A percentile compares a stretch with the other conserved stretches of the same genome.
These are phyloP conservation scores for Chunga burmeisteri DNA, from an alignment of 2,113 vertebrate species.

Conservation along the genomic window DNA sequence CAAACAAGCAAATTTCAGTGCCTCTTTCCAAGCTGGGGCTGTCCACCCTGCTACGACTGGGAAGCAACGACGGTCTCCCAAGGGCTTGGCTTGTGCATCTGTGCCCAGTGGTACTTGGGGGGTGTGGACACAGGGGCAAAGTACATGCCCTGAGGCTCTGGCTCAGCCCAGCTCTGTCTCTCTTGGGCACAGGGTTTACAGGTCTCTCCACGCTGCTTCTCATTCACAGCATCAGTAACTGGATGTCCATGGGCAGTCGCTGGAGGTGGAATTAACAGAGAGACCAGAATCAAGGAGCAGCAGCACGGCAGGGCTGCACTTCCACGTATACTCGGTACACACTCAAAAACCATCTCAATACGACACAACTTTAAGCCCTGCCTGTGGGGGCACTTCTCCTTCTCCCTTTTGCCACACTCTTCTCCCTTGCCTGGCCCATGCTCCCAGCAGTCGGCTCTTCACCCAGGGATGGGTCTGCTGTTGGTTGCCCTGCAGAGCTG, in stretches of 20 bases:
- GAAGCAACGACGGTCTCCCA: accelerated
- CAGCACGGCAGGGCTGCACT: not conserved
- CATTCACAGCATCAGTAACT: not conserved
- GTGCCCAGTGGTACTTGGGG: accelerated
- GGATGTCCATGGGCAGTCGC: accelerated
- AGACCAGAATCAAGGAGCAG: not conserved
- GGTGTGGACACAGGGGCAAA: too few relatives aligned
- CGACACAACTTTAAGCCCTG: not conserved
- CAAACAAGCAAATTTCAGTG: not conserved
- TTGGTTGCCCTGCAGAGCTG: not conserved
- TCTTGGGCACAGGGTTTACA: accelerated
- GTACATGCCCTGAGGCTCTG: not conserved
- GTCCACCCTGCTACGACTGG: too few relatives aligned
- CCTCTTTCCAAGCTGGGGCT: not conserved
- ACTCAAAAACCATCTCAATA: not conserved
- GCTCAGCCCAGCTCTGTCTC: not conserved
- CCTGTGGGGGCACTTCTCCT: not conserved
- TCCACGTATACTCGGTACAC: accelerated
- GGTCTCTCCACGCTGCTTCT: not conserved
- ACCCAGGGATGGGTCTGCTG: not conserved
- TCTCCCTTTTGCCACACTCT: not conserved
- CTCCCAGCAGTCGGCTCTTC: not conserved
- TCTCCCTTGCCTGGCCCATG: not conserved
- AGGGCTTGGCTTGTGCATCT: too few relatives aligned
- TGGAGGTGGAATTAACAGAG: not conserved